Evolutionary conservation across 2,113 vertebrate species (phyloP).

Genomic region (Falcunculus frontatus): DNA sequence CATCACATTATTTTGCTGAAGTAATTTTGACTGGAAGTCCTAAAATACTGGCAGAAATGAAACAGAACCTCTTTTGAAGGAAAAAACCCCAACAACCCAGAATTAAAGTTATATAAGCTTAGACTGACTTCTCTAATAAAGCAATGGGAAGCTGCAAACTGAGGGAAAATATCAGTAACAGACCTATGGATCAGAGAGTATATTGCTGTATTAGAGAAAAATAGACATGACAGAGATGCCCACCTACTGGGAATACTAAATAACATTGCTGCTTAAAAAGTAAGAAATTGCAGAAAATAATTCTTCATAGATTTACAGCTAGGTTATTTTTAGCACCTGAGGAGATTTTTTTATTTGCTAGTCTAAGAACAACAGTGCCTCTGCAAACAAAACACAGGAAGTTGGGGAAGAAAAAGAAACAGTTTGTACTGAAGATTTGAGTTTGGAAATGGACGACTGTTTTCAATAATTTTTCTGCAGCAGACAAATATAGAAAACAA

Average conservation of each 20-base stretch:
- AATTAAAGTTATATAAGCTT: not conserved
- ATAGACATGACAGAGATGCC: not conserved
- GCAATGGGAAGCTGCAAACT: not conserved
- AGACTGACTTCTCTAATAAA: not conserved
- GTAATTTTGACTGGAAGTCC: not conserved
- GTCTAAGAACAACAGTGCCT: not conserved
- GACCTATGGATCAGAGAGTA: not conserved
- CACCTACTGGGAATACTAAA: not conserved
- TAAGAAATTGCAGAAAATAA: not conserved
- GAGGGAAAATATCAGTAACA: not conserved
- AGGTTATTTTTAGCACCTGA: not conserved
- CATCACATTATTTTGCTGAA: not conserved
- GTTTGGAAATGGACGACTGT: not conserved
- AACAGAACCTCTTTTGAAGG: not conserved
- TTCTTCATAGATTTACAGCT: not conserved
- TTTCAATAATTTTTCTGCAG: not conserved
- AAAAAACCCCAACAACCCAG: rapidly evolving
- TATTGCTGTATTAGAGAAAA: not conserved
- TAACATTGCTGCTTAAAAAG: not conserved
- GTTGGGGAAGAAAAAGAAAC: not conserved
- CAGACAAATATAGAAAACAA: not conserved
- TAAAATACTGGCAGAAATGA: not conserved
- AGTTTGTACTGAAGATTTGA: not conserved
- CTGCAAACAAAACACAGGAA: not conserved
- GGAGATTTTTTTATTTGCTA: not conserved